Evolutionary conservation across 2,888 invertebrate species (phyloP), one percentile per base, ranked within the genome.

Genomic region (Drosophila borborema): DNA sequence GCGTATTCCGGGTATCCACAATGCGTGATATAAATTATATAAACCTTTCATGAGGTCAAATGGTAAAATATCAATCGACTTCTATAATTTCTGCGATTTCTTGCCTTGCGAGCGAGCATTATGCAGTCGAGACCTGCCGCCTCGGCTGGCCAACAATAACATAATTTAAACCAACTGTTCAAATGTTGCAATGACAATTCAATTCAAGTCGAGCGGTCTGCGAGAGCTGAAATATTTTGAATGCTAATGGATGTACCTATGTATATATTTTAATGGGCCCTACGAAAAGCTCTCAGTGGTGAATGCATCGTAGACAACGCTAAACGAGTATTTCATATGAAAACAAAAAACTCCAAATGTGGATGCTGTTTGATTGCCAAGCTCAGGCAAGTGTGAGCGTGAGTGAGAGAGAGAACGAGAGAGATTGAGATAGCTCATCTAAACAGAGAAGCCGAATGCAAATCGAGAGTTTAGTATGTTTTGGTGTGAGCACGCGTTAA

Each of bases 311-410:
- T 4, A 28, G 18, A 12, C 34, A 18, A 0, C 31, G 49, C n/a
- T 18, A 51, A 51, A 51, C 49, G 49, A 34, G 49, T 51, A 51
- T 51, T 49, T 51, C 34, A 34, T 34, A 34, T 18, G 49, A 31
- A 51, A 51, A 12, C n/a, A 51, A 12, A 48, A 51, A 34, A 51
- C 49, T 51, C 49, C 49, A 34, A 18, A 51, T 51, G 34, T 51
- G 49, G 49, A 51, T 51, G 49, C 34, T 34, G 34, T 34, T 51
- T 34, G n/a, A 10, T 3, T 10, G 2, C n/a, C 49, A 49, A 49
- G 10, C 9, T 9, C 48, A 5, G 16, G 1, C 23, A 23, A 23
- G 45, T 14, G 10, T 9, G 23, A 46, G 18, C 12, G 45, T 20
- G 20, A 2, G 28, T 9, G 49, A 7, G 49, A 7, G 49, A 12